Evolutionary conservation across 2,888 invertebrate species (phyloP), one percentile per base, ranked within the genome.

Genomic region (Mesorhabditis spiculigera): DNA sequence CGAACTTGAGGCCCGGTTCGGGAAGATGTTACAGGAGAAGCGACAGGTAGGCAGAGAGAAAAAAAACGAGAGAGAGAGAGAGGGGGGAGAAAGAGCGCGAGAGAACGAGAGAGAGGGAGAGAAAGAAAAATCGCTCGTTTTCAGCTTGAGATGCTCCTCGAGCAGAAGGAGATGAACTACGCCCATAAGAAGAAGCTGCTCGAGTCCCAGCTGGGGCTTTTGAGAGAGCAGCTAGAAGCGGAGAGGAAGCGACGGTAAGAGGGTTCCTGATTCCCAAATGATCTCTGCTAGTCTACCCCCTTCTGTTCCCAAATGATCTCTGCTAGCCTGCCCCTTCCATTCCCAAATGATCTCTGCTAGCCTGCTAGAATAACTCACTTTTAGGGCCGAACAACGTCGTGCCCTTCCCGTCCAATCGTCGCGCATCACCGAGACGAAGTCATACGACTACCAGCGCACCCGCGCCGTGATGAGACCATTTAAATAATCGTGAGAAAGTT

Each of bases 161-260:
- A 80, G 45, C 80, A 81, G 68, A 74, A 74, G 50, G 78, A 80
- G 43, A 73, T 73, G 66, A 76, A 78, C 68, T 75, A 76, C 66
- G 70, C 75, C 4, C 80, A 81, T 68, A 79, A 80, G 66, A 69
- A 71, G 63, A 75, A 77, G 66, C 68, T 79, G 68, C 70, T 79
- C 65, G 81, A 81, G 45, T 76, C 78, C 13, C 80, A 81, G 71
- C 69, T 81, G 16, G 67, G 74, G 8, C 65, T 79, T 63, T 73
- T 81, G 45, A 73, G 79, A 62, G 81, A 81, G 62, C 81, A 81
- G 69, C 73, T 81, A 28, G 81, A 81, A 16, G 71, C 74, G 4
- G 81, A 81, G 66, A 70, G 79, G 13, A 71, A 78, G 3, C 74
- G 78, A 4, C 73, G 79, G 58, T 50, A 10, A 50, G 58, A 50